Evolutionary conservation across 1,140 invertebrate genomes (phyloP), one percentile per base, ranked within the genome.

Genomic region (Drosophila repletoides): DNA sequence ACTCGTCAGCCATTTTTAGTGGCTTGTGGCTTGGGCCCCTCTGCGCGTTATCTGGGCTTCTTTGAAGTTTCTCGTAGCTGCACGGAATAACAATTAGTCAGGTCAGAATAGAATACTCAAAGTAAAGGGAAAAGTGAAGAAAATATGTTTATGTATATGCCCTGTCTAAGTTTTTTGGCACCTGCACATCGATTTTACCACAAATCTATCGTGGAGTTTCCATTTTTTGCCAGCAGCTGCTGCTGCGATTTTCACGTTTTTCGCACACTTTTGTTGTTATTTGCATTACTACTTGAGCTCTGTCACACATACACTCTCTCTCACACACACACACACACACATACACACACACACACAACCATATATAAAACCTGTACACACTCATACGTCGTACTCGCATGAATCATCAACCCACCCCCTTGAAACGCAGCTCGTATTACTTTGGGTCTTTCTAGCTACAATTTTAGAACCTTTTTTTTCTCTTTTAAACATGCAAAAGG

Each of bases 1-100:
- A 89, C 65, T 89, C 88, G 53, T 89, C 88, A 53, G 88, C 87
- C 88, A 89, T 89, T 66, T 65, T 76, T 40, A 70, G 41, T 72
- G 79, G 60, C 52, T 79, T 58, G 46, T 40, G 71, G 60, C 55
- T 69, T 59, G 9, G 17, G 53, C 36, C 34, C 14, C 63, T 31
- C 48, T 43, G 38, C 14, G 9, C 45, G 53, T 22, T 46, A 14
- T 17, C 53, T 45, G 28, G 5, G 19, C 63, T 33, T 36, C 52
- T 33, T 48, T 61, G 55, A 63, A 72, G 72, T 61, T 61, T 29
- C 51, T 21, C 7, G 60, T 63, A 53, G 70, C 79, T 79, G 48
- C 14, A 51, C 33, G 38, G 66, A 86, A 83, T 65, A 75, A 56
- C 55, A 84, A 86, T 75, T 69, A 76, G 59, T 72, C 38, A 60